Evolutionary conservation across 1,140 invertebrate species (phyloP).

Genomic region (Asobara japonica): DNA sequence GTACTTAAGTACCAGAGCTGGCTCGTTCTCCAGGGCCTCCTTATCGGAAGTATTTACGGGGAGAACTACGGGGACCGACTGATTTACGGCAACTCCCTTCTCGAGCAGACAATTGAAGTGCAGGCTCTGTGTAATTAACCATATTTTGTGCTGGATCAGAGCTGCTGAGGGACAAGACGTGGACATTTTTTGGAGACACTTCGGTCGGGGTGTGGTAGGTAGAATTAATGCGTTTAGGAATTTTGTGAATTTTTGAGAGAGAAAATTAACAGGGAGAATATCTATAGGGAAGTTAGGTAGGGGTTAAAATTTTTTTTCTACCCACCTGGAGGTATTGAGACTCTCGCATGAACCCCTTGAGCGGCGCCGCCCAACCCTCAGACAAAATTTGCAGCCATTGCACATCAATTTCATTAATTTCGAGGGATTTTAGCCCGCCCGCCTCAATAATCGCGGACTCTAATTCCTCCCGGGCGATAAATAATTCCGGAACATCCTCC

Average conservation of each 20-base stretch:
- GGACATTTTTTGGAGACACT: too few relatives aligned
- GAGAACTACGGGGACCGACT: conserved; percentile 96
- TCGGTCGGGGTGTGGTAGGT: too few relatives aligned
- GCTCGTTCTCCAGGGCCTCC: conserved; percentile 73
- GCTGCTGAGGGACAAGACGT: too few relatives aligned
- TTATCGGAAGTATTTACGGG: conserved; percentile 82
- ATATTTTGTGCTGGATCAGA: background rate
- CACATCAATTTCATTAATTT: conserved; percentile 85
- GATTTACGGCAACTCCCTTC: conserved; percentile 78
- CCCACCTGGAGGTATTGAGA: conserved; percentile 89
- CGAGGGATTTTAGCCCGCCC: conserved; percentile 72
- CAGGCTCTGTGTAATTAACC: conserved; percentile 90
- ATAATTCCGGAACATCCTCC: conserved; percentile 89
- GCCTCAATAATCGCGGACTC: conserved; percentile 77
- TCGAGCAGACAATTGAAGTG: conserved; percentile 84
- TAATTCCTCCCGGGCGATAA: conserved; percentile 77
- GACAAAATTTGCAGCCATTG: conserved; percentile 96
- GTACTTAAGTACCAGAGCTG: conserved; percentile 77
- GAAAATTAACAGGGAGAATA: background rate
- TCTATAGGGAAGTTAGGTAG: background rate
- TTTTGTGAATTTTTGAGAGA: too few relatives aligned
- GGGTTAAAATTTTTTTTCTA: too few relatives aligned
- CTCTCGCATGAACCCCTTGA: conserved; percentile 98
- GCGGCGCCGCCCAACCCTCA: conserved; percentile 97
- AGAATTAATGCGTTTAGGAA: too few relatives aligned